Base-by-base conservation (phyloP, 1,140 invertebrate species). In the Neotoxoptera formosana region DNA sequence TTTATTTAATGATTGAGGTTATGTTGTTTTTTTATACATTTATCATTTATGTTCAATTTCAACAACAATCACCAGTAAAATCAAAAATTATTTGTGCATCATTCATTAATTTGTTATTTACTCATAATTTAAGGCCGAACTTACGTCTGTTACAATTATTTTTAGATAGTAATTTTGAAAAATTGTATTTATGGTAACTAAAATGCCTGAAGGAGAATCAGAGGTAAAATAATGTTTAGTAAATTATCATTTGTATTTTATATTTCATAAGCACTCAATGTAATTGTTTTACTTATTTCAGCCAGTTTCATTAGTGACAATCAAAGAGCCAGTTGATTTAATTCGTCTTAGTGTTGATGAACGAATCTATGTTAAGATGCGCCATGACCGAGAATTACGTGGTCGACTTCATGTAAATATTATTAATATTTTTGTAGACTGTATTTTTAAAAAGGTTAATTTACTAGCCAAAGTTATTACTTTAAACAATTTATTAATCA, bases 331-430 rank as follows among this genome's bases (percentile, higher is more conserved):
- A 0, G 95, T 99, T 47, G 99, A 99, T 96, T 96, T 99, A 45
- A 98, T 99, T 94, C 96, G 99, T 94, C 95, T 99, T 8, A 99
- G 98, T 96, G 96, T 99, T 94, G 99, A 99, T 96, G 99, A 99
- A 95, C 97, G 98, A 94, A 99, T 99, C 95, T 99, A 99, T 95
- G 99, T 99, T 0, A 99, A 99, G 96, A 99, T 99, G 98, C 96
- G 99, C 93, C 99, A 99, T 96, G 99, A 99, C 95, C 96, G 99
- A 94, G 99, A 99, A 95, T 95, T 99, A 30, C 96, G 98, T 94
- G 99, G 99, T 48, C 96, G 98, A 95, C 96, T 99, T 81, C 98
- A 99, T 96, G 98, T 99, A 97, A 97, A 96, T 96, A 94, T 93
- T 53, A 53, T 67, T n/a, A 67, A 60, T 60, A 30, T 60, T 30